Conservation (phyloP, 1,140 invertebrate species). For the Eupristina koningsbergeri region DNA sequence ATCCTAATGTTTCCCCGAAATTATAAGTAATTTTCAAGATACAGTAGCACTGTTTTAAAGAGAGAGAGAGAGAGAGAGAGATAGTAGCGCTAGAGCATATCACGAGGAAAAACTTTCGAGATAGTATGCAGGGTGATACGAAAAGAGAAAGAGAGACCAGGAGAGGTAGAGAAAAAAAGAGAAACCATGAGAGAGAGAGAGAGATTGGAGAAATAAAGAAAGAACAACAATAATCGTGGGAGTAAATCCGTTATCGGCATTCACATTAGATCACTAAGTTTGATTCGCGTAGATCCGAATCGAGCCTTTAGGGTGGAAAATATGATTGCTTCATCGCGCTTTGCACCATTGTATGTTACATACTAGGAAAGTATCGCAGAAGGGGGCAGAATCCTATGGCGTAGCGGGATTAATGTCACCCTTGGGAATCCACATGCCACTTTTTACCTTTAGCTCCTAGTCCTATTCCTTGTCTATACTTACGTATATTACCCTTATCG, state of each 20-base stretch:
- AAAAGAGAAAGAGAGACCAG: background rate
- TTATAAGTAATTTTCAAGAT: background rate
- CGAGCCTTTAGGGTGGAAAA: slow-evolving; percentile 72
- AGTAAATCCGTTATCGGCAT: slow-evolving; percentile 70
- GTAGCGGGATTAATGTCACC: slow-evolving; percentile 71
- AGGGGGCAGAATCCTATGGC: slow-evolving; percentile 34
- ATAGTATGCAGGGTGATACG: background rate
- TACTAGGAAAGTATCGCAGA: background rate
- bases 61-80: background rate
- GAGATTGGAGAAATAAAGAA: slow-evolving; percentile 66
- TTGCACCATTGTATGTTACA: background rate
- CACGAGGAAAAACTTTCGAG: too few relatives aligned
- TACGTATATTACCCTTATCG: background rate
- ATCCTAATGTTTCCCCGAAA: background rate
- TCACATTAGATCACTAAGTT: slow-evolving; percentile 72
- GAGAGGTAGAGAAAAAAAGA: slow-evolving; percentile 11
- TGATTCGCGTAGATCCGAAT: slow-evolving; percentile 73
- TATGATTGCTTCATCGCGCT: slow-evolving; percentile 69
- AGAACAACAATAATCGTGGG: too few relatives aligned
- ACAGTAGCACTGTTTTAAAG: background rate
- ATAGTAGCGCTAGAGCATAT: background rate
- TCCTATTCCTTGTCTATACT: background rate
- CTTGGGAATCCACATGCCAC: slow-evolving; percentile 67
- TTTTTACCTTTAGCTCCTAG: slow-evolving; percentile 58
- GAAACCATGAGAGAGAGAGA: slow-evolving; percentile 32